Conservation (phyloP, 2,888 invertebrate species). For the Heliconius ismenius region DNA sequence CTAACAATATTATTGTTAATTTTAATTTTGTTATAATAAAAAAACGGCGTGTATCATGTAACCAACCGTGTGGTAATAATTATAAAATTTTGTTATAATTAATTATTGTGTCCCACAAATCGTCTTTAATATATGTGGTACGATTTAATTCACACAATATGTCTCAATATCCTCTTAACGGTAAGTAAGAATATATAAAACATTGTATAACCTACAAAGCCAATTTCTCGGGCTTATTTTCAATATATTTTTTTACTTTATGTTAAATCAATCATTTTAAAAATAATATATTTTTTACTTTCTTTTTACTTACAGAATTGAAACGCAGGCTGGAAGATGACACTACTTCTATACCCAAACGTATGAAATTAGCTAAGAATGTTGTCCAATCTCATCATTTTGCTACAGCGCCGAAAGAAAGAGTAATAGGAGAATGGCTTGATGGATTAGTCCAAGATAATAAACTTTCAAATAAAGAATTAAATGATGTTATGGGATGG, state of each 20-base stretch:
- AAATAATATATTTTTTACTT: neutral
- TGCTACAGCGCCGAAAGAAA: constrained; percentile 74
- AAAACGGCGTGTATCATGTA: constrained; percentile 1
- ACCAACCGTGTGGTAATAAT: neutral
- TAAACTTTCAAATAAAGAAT: constrained; percentile 55
- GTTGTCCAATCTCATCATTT: constrained; percentile 74
- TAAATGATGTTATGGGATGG: constrained; percentile 65
- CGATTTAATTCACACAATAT: constrained; percentile 47
- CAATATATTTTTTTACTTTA: too few relatives aligned
- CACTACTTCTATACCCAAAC: constrained; percentile 71
- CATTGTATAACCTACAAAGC: constrained; percentile 34
- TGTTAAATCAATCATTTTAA: too few relatives aligned
- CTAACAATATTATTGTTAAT: too few relatives aligned
- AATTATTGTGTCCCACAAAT: neutral
- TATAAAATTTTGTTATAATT: neutral
- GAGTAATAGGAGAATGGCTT: constrained; percentile 78
- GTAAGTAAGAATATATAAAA: constrained; percentile 53
- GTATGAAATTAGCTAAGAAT: constrained; percentile 80
- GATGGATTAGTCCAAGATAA: constrained; percentile 58
- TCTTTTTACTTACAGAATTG: constrained; percentile 63
- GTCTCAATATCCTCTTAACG: constrained; percentile 69
- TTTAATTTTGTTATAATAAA: too few relatives aligned
- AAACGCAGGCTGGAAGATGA: constrained; percentile 72
- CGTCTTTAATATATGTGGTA: neutral
- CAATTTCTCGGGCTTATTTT: neutral